Evolutionary conservation across 2,113 vertebrate genomes (phyloP).

Genomic region (Hippocampus zosterae): DNA sequence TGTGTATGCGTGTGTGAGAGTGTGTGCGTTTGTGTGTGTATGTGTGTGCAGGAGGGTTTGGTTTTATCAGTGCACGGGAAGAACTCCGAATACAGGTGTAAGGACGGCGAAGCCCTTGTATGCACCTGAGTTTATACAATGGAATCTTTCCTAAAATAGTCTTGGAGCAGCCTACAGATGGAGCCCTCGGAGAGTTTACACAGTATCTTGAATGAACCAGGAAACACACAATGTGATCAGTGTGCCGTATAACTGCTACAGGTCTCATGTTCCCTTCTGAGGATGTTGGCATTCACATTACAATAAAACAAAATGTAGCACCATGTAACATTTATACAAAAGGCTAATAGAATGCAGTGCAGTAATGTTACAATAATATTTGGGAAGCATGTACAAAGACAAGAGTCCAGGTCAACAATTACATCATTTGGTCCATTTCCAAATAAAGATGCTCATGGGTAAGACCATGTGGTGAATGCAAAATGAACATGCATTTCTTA

Average conservation of each 20-base stretch:
- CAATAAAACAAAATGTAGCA: constrained; percentile 83
- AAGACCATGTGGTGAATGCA: constrained; percentile 65
- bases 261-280: constrained; percentile 72
- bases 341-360: constrained; percentile 76
- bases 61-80: constrained; percentile 86
- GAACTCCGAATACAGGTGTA: constrained; percentile 77
- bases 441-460: constrained; percentile 40
- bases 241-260: constrained; percentile 68
- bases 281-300: constrained; percentile 95
- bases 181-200: constrained; percentile 60
- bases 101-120: constrained; percentile 72
- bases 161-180: constrained; percentile 56
- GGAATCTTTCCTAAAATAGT: constrained; percentile 60
- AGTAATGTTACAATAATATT: constrained; percentile 74
- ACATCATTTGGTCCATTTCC: constrained; percentile 62
- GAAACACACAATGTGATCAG: constrained; percentile 66
- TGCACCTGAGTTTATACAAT: constrained; percentile 83
- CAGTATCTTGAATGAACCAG: constrained; percentile 72
- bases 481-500: constrained; percentile 72
- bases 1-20: constrained; percentile 53
- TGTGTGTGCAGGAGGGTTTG: constrained; percentile 68
- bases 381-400: constrained; percentile 59
- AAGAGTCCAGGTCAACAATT: constrained; percentile 66
- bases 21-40: constrained; percentile 56
- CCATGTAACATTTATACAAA: constrained; percentile 84